phyloP scores from a whole-genome alignment of 2,113 vertebrate genomes.

The Hiodon tergisus region DNA sequence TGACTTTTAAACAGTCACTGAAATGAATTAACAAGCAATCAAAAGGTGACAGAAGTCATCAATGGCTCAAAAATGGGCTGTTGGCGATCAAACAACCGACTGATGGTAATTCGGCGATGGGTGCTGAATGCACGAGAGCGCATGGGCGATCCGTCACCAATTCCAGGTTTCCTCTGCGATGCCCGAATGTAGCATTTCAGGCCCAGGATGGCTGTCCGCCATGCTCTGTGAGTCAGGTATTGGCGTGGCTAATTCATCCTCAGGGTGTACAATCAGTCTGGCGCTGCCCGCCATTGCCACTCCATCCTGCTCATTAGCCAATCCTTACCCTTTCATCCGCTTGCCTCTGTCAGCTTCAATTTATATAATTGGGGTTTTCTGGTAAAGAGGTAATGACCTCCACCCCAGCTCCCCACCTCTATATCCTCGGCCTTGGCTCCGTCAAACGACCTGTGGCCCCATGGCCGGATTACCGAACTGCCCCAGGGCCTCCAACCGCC shows the following conservation, averaged over 20 bases:
- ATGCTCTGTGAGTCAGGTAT: no score
- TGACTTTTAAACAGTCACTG: background rate
- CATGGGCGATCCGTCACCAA: no score
- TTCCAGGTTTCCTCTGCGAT: no score
- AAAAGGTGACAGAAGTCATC: background rate
- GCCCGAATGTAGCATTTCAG: no score
- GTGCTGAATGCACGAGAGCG: no score
- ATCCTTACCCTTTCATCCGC: slow-evolving; percentile 57
- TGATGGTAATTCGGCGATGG: no score
- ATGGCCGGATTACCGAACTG: no score
- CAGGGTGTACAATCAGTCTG: slow-evolving; percentile 44
- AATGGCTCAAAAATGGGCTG: background rate
- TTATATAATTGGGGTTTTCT: slow-evolving; percentile 67
- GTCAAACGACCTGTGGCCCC: background rate
- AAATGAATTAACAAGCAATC: background rate
- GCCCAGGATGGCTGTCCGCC: no score
- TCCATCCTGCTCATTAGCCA: slow-evolving; percentile 48
- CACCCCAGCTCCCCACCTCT: slow-evolving; percentile 19
- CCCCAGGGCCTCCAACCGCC: no score
- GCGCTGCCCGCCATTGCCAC: slow-evolving; percentile 40
- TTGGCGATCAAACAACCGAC: background rate
- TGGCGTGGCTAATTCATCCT: slow-evolving; percentile 50
- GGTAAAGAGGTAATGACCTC: slow-evolving; percentile 57
- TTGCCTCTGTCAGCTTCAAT: slow-evolving; percentile 56
- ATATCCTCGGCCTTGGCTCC: background rate